Conservation (phyloP, 2,888 invertebrate species). For the Callinectes sapidus region DNA sequence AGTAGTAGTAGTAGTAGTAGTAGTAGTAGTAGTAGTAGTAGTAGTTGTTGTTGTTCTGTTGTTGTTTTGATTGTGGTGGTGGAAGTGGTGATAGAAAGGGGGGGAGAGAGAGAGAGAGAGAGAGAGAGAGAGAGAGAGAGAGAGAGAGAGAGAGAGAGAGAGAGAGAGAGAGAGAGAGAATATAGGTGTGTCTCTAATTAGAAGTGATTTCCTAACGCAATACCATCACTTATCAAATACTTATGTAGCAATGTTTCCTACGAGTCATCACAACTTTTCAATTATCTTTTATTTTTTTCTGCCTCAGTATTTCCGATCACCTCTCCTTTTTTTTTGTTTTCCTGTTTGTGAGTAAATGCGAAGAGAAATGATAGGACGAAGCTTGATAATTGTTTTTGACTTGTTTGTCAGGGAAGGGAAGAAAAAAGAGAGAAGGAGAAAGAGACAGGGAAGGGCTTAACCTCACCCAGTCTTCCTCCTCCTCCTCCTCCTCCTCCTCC, state of each 20-base stretch:
- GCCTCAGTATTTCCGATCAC: background rate
- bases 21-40: too few relatives aligned
- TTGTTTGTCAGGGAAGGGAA: background rate
- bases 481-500: constrained; percentile 28
- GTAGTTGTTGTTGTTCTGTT: too few relatives aligned
- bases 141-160: constrained; percentile 29
- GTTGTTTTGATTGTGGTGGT: too few relatives aligned
- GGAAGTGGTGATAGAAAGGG: background rate
- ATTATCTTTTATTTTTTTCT: background rate
- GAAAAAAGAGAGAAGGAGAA: background rate
- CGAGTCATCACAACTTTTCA: background rate
- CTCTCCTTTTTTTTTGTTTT: background rate
- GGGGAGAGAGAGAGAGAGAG: background rate
- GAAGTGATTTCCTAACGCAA: background rate
- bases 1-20: too few relatives aligned
- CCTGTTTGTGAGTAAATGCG: background rate
- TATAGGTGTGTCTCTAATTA: background rate
- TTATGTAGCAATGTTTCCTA: background rate
- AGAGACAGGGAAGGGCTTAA: background rate
- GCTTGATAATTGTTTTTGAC: constrained; percentile 14
- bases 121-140: constrained; percentile 37
- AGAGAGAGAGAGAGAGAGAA: background rate
- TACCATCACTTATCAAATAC: background rate
- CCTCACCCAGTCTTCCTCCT: background rate
- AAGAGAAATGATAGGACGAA: background rate